Evolutionary conservation across 2,888 invertebrate genomes (phyloP).

Genomic region (Drosophila peninsularis): DNA sequence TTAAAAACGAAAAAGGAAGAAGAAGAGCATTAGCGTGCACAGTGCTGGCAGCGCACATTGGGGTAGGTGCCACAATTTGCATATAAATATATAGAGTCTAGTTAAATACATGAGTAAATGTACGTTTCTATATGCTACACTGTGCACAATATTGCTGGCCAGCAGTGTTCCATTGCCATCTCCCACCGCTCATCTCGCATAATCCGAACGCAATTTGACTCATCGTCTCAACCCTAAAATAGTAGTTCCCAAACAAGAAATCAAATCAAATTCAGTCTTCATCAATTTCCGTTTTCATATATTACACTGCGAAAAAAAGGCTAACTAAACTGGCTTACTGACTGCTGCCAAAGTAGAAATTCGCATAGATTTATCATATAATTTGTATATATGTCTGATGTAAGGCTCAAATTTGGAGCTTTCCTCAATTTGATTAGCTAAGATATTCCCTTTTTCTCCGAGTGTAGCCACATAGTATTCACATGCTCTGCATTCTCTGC

Average conservation of each 20-base stretch:
- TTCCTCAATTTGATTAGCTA: no score
- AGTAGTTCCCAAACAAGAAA: slow-evolving; percentile 42
- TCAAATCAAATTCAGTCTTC: slow-evolving; percentile 61
- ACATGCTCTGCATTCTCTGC: not conserved
- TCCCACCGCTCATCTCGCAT: slow-evolving; percentile 7
- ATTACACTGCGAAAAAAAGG: slow-evolving; percentile 21
- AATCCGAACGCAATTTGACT: slow-evolving; percentile 30
- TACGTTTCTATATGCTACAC: no score
- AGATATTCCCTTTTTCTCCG: not conserved
- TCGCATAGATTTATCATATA: no score
- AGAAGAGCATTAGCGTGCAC: slow-evolving; percentile 34
- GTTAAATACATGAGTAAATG: not conserved
- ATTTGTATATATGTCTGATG: no score
- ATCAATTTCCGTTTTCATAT: slow-evolving; percentile 63
- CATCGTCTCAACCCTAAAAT: slow-evolving; percentile 28
- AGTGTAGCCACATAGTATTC: slow-evolving; percentile 2
- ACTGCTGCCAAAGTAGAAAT: no score
- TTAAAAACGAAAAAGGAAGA: not conserved
- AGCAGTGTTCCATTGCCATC: slow-evolving; percentile 32
- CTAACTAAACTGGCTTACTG: not conserved
- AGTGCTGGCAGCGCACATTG: slow-evolving; percentile 36
- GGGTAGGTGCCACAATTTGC: not conserved
- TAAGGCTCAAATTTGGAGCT: no score
- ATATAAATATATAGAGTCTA: not conserved
- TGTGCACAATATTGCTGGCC: slow-evolving; percentile 14